Conservation (phyloP, 2,797 vertebrate species). For the Luscinia megarhynchos region DNA sequence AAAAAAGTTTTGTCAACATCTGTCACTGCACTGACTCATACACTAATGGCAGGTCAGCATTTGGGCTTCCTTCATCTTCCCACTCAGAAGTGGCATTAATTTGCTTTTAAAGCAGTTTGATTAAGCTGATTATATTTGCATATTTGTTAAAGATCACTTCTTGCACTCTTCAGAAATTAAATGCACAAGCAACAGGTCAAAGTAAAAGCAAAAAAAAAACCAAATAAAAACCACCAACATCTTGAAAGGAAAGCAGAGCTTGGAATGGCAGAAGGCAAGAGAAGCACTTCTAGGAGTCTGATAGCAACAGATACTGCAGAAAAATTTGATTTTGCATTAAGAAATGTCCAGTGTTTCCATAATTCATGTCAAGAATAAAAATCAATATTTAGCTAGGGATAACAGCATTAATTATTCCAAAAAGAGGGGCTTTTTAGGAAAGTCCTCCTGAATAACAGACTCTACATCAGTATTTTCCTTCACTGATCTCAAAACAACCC, state of each 20-base stretch:
- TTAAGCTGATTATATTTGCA: not conserved
- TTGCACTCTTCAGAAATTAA: not conserved
- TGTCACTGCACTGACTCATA: not conserved
- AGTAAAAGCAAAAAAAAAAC: not conserved
- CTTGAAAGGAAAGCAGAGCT: not conserved
- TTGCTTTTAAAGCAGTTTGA: not conserved
- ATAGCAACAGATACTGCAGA: not conserved
- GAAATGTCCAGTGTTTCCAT: not conserved
- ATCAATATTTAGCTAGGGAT: not conserved
- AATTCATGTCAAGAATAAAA: not conserved
- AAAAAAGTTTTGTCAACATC: not conserved
- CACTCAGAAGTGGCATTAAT: not conserved
- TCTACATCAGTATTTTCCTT: not conserved
- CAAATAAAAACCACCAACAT: too few species aligned
- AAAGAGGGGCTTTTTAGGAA: not conserved
- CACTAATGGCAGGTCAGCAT: not conserved
- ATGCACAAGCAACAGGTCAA: not conserved
- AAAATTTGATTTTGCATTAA: not conserved
- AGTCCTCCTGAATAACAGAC: not conserved
- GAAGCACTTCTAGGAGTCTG: not conserved
- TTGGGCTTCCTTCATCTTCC: not conserved
- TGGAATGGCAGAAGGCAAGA: not conserved
- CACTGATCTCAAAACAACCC: not conserved
- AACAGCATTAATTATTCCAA: not conserved
- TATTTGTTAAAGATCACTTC: not conserved